Conservation (phyloP, 2,888 invertebrate genomes). For the Cancer borealis region DNA sequence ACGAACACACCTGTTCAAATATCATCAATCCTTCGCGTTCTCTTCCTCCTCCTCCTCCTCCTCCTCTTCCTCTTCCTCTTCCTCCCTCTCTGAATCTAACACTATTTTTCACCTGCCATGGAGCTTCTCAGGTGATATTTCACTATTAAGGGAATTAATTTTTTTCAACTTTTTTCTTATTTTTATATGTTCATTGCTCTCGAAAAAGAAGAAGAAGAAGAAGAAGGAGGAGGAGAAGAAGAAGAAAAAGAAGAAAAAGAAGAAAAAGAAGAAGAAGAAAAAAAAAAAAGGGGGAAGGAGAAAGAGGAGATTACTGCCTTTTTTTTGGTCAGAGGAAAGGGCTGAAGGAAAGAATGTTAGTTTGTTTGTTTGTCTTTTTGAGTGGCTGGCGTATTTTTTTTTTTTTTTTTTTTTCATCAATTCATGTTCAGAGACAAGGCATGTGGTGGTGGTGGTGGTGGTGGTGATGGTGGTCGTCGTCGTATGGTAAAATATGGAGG, state of each 20-base stretch:
- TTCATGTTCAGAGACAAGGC: neutral
- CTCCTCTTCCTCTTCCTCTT: neutral
- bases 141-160: neutral
- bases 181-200: neutral
- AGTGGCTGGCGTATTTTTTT: neutral
- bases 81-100: neutral
- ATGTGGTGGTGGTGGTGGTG: neutral
- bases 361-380: neutral
- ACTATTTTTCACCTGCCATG: slow-evolving; percentile 36
- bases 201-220: neutral
- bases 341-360: neutral
- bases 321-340: neutral
- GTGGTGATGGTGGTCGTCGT: neutral
- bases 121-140: neutral
- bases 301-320: neutral
- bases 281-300: too few relatives aligned
- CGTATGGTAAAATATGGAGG: neutral
- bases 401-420: neutral
- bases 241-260: too few relatives aligned
- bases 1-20: neutral
- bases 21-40: neutral
- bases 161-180: neutral
- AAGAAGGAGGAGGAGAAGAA: too few relatives aligned
- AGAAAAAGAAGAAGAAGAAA: too few relatives aligned
- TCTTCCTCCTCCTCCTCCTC: neutral